These are phyloP conservation scores for Rotaria magnacalcarata DNA, from an alignment of 2,888 invertebrate species.

Conservation along the genomic window DNA sequence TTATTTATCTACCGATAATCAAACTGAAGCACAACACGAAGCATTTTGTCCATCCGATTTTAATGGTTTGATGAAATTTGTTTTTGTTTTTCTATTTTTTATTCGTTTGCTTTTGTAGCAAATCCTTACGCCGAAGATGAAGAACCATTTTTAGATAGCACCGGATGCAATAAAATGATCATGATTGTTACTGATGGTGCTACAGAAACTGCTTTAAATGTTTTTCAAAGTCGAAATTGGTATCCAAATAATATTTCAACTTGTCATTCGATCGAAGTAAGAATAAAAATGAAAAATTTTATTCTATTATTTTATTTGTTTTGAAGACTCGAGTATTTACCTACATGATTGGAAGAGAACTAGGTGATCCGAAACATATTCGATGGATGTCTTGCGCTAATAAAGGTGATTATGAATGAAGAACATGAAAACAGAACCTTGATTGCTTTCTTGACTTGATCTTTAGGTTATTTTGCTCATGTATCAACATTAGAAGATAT, in stretches of 20 bases:
- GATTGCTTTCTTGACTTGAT: too few species aligned
- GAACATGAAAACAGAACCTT: background rate
- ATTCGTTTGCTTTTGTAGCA: background rate
- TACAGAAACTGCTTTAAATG: constrained; percentile 83
- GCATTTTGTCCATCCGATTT: constrained; percentile 30
- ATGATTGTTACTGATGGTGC: constrained; percentile 99
- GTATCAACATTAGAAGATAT: constrained; percentile 93
- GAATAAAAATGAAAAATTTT: background rate
- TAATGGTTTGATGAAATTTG: background rate
- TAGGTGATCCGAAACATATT: constrained; percentile 79
- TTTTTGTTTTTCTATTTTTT: background rate
- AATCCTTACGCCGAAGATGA: background rate
- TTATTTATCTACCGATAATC: constrained; percentile 25
- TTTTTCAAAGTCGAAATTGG: constrained; percentile 86
- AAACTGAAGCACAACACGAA: background rate
- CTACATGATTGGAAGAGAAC: constrained; percentile 91
- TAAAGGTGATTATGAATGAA: constrained; percentile 67
- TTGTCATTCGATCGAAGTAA: constrained; percentile 20
- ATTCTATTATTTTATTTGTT: too few species aligned
- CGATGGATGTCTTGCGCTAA: constrained; percentile 98
- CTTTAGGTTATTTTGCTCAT: constrained; percentile 68
- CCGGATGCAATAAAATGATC: constrained; percentile 88
- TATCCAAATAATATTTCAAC: constrained; percentile 38
- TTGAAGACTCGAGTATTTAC: constrained; percentile 75
- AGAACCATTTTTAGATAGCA: constrained; percentile 43